These are phyloP conservation scores for Chloroceryle amazona DNA, from an alignment of 2,797 vertebrate species.

Conservation along the genomic window DNA sequence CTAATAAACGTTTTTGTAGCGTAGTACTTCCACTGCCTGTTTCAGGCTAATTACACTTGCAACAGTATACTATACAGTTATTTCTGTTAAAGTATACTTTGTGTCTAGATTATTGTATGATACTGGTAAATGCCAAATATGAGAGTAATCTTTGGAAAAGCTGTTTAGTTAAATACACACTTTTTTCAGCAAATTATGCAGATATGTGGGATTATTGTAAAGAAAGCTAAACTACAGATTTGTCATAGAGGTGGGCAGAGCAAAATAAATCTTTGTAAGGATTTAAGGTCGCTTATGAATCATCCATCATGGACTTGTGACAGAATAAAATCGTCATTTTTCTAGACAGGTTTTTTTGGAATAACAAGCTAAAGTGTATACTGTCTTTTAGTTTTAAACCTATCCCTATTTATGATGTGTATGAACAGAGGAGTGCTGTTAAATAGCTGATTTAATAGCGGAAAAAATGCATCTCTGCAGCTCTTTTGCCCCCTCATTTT, in stretches of 20 bases:
- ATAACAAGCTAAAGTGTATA: neutral
- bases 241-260: conserved; percentile 43
- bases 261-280: conserved; percentile 53
- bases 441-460: neutral
- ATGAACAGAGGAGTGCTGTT: neutral
- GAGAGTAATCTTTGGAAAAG: neutral
- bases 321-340: conserved; percentile 39
- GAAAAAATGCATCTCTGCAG: neutral
- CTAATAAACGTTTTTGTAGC: neutral
- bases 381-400: neutral
- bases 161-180: neutral
- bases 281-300: conserved; percentile 47
- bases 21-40: neutral
- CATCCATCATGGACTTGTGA: conserved; percentile 41
- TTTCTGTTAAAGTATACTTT: neutral
- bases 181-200: neutral
- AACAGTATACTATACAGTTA: neutral
- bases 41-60: neutral
- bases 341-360: neutral
- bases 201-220: conserved; percentile 13
- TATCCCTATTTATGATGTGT: neutral
- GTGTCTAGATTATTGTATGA: neutral
- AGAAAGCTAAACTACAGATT: conserved; percentile 44
- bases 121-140: neutral
- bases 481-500: neutral